Percentiles rank a stretch among this genome's conserved stretches.
Evolutionary conservation across 2,797 vertebrate species (phyloP).

Genomic region (Cercopithecus mitis): DNA sequence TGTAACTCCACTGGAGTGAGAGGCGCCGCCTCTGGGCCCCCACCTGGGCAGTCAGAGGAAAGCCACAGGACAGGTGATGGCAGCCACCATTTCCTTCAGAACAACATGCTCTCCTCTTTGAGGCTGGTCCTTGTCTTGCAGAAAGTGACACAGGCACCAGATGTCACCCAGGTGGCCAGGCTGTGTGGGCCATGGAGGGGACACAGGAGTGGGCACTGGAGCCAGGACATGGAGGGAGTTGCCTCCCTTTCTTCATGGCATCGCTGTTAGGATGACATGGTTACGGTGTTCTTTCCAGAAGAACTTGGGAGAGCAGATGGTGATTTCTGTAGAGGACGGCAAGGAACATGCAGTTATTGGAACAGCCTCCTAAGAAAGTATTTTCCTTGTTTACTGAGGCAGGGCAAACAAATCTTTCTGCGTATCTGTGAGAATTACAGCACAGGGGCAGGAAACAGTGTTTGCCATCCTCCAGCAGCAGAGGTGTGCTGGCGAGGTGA

Average conservation of each 20-base stretch:
- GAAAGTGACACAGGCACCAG: neutral
- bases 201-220: fast-evolving
- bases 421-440: fast-evolving
- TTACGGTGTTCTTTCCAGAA: neutral
- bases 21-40: fast-evolving
- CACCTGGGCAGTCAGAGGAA: neutral
- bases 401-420: neutral
- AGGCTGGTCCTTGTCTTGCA: neutral
- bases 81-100: neutral
- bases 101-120: neutral
- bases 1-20: neutral
- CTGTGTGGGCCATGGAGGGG: neutral
- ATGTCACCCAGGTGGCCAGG: neutral
- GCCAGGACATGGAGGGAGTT: neutral
- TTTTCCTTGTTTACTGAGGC: neutral
- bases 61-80: neutral
- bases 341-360: neutral
- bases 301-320: neutral
- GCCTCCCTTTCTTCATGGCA: neutral
- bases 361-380: neutral
- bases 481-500: neutral
- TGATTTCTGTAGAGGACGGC: neutral
- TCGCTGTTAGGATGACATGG: neutral
- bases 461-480: neutral
- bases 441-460: neutral